Evolutionary conservation across 2,113 vertebrate genomes (phyloP).

Genomic region (Chaetodon trifascialis): DNA sequence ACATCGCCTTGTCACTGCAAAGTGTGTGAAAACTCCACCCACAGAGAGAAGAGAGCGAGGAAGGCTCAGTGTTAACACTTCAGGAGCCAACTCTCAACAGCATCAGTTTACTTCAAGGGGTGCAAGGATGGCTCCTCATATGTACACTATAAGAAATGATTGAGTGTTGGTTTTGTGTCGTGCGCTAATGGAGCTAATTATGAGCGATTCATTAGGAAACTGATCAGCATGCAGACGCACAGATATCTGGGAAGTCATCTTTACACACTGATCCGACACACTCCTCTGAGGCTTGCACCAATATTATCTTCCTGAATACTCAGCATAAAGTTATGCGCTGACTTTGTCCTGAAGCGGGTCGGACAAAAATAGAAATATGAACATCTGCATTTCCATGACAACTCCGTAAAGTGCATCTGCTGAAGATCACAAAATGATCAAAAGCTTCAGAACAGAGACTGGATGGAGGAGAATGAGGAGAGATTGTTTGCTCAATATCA

Average conservation of each 20-base stretch:
- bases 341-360: background rate
- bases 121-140: background rate
- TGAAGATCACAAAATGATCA: background rate
- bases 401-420: background rate
- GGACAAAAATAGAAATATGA: background rate
- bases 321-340: background rate
- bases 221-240: background rate
- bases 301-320: background rate
- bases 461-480: background rate
- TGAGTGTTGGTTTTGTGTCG: background rate
- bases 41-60: constrained; percentile 23
- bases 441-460: background rate
- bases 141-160: background rate
- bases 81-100: background rate
- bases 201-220: background rate
- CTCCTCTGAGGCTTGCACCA: background rate
- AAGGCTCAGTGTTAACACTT: constrained; percentile 32
- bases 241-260: background rate
- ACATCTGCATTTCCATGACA: background rate
- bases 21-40: constrained; percentile 87
- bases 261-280: background rate
- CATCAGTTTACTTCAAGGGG: background rate
- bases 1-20: constrained; percentile 78
- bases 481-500: background rate
- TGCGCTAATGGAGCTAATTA: background rate